Base-by-base conservation (phyloP, 2,888 invertebrate species). In the Diaperis boleti region DNA sequence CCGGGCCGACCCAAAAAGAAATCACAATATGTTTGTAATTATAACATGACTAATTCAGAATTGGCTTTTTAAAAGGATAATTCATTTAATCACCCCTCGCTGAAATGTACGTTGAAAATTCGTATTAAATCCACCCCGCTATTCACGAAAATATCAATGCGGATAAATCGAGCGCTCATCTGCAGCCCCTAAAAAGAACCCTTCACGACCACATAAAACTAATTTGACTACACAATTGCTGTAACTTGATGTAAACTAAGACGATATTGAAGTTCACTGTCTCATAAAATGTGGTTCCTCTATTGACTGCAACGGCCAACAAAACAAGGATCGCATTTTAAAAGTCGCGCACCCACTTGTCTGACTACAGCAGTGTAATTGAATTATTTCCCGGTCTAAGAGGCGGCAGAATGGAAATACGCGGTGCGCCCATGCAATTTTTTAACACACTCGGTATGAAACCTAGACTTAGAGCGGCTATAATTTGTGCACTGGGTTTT, bases 221-320 rank as follows among this genome's bases (percentile, higher is more conserved):
- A 33, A 33, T 33, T 33, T 33, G 33, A 33, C 33, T 33, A 33
- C 33, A 13, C 11, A 33, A 33, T 33, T 33, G 33, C 33, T 33
- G 5, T 33, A 10, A 13, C 26, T 33, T n/a, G 33, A 33, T 33
- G 13, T 33, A 33, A 33, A 13, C 33, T 33, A 33, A 33, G 13
- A 33, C 2, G 33, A 33, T 33, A 33, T 33, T 33, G 33, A 33
- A 33, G 33, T 33, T 33, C 33, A 33, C 11, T 33, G 33, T 33
- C 33, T 33, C 33, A 33, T 33, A 33, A 33, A 33, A 33, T 13
- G 33, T 33, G 33, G 13, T 13, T 33, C 33, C 26, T 10, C 33
- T 33, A 33, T 33, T 33, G 33, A 33, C 33, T 33, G 33, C 33
- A 33, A 10, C 11, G 33, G 2, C 33, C 33, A 33, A 33, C 33